These are phyloP conservation scores for Sialis fuliginosa DNA, from an alignment of 2,888 invertebrate genomes.

Conservation along the genomic window DNA sequence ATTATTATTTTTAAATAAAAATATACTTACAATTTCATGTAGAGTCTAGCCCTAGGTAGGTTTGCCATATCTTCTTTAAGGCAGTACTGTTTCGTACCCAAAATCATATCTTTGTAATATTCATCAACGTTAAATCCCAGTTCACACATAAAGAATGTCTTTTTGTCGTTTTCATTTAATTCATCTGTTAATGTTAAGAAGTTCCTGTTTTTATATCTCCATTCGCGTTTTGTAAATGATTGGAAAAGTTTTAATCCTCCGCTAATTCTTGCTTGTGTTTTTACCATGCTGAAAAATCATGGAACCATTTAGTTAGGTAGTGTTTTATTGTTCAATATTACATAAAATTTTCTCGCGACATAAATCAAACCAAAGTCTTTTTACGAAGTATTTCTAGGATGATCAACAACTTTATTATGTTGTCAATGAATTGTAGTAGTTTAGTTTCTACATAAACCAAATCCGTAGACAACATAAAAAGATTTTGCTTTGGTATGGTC, in stretches of 20 bases:
- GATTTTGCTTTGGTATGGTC: no score
- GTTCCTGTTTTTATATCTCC: conserved; percentile 49
- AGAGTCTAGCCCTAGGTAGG: conserved; percentile 40
- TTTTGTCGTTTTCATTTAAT: conserved; percentile 31
- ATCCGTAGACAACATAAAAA: no score
- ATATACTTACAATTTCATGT: conserved; percentile 1
- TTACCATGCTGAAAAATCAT: conserved; percentile 31
- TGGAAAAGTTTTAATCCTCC: conserved; percentile 42
- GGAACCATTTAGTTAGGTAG: background rate
- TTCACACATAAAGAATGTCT: conserved; percentile 33
- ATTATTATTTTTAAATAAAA: no score
- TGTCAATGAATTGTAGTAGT: no score
- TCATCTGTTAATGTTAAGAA: conserved; percentile 30
- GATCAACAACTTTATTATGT: no score
- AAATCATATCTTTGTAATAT: conserved; percentile 47
- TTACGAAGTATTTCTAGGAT: no score
- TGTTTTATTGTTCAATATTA: background rate
- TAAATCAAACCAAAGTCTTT: no score
- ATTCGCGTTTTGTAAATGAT: conserved; percentile 61
- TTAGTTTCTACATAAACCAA: no score
- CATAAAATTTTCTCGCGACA: no score
- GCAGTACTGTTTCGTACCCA: conserved; percentile 60
- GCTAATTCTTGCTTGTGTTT: conserved; percentile 35
- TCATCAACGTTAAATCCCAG: conserved; percentile 21
- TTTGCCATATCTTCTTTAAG: conserved; percentile 61